Base-by-base conservation (phyloP, 2,797 vertebrate genomes). In the Odontamblyopus lacepedii region DNA sequence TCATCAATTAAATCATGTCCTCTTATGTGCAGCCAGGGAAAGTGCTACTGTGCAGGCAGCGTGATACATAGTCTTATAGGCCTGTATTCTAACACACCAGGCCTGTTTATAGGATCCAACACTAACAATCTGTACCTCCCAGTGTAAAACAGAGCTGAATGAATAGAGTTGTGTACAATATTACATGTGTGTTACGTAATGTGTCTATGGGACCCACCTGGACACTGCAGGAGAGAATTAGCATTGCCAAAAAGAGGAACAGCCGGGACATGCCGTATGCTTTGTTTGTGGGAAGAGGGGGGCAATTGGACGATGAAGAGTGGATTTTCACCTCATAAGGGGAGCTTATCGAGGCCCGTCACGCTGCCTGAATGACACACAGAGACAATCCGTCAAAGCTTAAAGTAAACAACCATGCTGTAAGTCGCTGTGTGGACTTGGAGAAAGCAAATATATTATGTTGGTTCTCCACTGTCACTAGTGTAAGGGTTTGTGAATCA, bases 221-320 rank as follows among this genome's bases (percentile, higher is more conserved):
- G 80, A 91, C 83, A 89, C 85, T 92, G 90, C 91, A 84, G 81
- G 86, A 93, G 83, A 93, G 75, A 69, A 88, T 82, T 76, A 95
- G 85, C 70, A 92, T 84, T 74, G 90, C 89, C 86, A 91, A 83
- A 86, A 95, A 90, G 68, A 95, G 85, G 76, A 74, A 83, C 48
- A 87, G 80, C 81, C 76, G 94, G 92, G 92, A 95, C 96, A 97
- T 97, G 89, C 92, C 95, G 95, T 89, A 69, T 74, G 91, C 64
- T 85, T 78, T 75, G 90, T 70, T 80, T 84, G 77, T 79, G 85
- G 82, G 86, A 81, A 76, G 86, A 83, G 85, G 79, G 86, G 84
- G 84, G 75, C 81, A 5, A 89, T 80, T 86, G 89, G 84, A 83
- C 86, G 82, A 80, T 65, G 70, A 71, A 80, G 74, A 83, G 83